Conservation (phyloP, 2,888 invertebrate genomes). For the Ophion slaviceki region DNA sequence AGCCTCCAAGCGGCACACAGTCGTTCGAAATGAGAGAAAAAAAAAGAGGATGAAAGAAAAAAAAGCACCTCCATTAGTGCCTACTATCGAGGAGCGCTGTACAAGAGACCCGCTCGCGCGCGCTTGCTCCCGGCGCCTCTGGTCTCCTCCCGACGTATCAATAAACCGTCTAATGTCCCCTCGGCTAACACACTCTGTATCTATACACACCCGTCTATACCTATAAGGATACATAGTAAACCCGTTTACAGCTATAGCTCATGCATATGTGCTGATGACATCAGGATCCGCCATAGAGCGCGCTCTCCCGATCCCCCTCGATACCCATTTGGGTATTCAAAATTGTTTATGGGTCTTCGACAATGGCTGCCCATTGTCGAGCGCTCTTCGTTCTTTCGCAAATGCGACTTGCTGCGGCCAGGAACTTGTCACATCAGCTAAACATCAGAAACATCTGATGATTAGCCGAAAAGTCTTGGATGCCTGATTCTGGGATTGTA, state of each 20-base stretch:
- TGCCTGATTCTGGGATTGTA: neutral
- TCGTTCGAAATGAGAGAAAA: slow-evolving; percentile 51
- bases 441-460: neutral
- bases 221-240: neutral
- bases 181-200: slow-evolving; percentile 27
- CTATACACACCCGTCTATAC: slow-evolving; percentile 19
- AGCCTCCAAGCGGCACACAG: slow-evolving; percentile 20
- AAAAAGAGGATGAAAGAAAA: slow-evolving; percentile 21
- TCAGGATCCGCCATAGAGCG: slow-evolving; percentile 37
- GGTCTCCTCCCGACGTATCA: slow-evolving; percentile 74
- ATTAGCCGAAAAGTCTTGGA: neutral
- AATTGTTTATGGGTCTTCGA: slow-evolving; percentile 33
- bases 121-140: slow-evolving; percentile 66
- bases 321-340: slow-evolving; percentile 24
- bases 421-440: neutral
- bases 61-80: slow-evolving; percentile 74
- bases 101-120: slow-evolving; percentile 53
- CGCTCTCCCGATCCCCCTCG: slow-evolving; percentile 14
- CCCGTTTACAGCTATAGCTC: slow-evolving; percentile 29
- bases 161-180: slow-evolving; percentile 72
- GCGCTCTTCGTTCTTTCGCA: slow-evolving; percentile 14
- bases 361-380: slow-evolving; percentile 23
- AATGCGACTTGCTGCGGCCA: neutral
- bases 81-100: slow-evolving; percentile 63
- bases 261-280: slow-evolving; percentile 41